Evolutionary conservation across 2,888 invertebrate genomes (phyloP).

Genomic region (Branchellion lobata): DNA sequence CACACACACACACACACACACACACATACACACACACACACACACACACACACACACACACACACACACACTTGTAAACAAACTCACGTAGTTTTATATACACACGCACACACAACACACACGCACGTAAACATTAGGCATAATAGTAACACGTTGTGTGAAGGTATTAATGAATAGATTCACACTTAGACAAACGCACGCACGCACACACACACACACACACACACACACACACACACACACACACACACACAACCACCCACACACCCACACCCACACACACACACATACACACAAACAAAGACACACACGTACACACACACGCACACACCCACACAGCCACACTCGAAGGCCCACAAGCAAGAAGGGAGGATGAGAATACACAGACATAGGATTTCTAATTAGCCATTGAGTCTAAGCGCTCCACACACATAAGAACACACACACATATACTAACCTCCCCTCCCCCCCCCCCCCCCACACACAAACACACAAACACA

Average conservation of each 20-base stretch:
- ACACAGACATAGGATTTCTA: too few species aligned
- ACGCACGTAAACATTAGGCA: slow-evolving; percentile 17
- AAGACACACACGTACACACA: not conserved
- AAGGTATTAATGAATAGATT: not conserved
- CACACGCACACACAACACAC: slow-evolving; percentile 17
- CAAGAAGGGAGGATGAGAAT: too few species aligned
- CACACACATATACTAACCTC: too few species aligned
- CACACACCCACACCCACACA: slow-evolving; percentile 8
- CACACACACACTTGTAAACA: not conserved
- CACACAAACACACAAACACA: too few species aligned
- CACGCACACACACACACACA: slow-evolving; percentile 8
- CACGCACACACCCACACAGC: too few species aligned
- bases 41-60: slow-evolving; percentile 24
- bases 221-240: not conserved
- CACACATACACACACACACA: slow-evolving; percentile 26
- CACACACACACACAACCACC: not conserved
- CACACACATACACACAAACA: slow-evolving; percentile 24
- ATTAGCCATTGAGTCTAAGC: too few species aligned
- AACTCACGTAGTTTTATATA: not conserved
- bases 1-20: slow-evolving; percentile 23
- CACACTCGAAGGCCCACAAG: too few species aligned
- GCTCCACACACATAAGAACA: too few species aligned
- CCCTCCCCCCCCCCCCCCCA: too few species aligned
- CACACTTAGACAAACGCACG: slow-evolving; percentile 1
- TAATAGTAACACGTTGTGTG: not conserved